A percentile compares a stretch with the other conserved stretches of the same genome.
Evolutionary conservation across 2,113 vertebrate species (phyloP).

Genomic region (Strigops habroptila): DNA sequence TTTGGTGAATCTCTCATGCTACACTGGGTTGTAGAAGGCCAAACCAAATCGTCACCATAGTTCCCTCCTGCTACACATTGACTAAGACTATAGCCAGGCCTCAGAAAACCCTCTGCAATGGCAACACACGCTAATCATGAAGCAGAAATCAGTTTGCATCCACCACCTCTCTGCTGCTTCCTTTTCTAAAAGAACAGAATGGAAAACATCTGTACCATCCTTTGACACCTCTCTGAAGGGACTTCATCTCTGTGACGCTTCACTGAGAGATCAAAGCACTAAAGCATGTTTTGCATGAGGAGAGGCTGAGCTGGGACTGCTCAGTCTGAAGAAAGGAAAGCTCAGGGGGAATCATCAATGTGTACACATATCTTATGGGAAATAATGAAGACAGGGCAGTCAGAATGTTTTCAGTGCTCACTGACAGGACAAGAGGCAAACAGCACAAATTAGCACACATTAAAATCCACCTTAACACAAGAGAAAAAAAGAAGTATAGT

Average conservation of each 20-base stretch:
- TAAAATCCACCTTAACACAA: neutral
- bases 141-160: neutral
- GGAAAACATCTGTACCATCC: neutral
- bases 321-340: neutral
- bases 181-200: neutral
- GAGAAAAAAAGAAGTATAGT: neutral
- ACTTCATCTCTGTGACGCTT: neutral
- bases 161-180: neutral
- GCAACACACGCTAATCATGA: neutral
- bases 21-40: neutral
- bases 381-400: neutral
- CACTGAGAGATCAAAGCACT: neutral
- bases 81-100: neutral
- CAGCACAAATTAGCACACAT: neutral
- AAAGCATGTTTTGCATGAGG: neutral
- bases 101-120: neutral
- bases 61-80: neutral
- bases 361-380: neutral
- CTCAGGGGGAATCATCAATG: neutral
- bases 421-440: neutral
- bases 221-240: neutral
- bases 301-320: neutral
- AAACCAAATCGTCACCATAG: neutral
- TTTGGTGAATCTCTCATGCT: neutral
- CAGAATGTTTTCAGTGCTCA: neutral